Conservation (phyloP, 2,888 invertebrate genomes). For the Hemicrepidius hirtus region DNA sequence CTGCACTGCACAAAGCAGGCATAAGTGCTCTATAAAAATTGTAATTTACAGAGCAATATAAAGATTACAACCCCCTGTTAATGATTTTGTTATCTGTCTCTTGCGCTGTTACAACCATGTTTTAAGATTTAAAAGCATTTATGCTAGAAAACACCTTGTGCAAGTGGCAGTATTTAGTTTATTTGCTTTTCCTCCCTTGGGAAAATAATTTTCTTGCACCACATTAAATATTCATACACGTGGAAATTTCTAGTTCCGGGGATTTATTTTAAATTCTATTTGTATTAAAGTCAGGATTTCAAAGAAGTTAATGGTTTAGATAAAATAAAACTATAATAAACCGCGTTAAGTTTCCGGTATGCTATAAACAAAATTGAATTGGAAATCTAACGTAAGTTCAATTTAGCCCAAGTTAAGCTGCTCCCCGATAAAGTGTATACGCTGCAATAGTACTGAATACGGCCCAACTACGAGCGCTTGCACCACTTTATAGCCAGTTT, state of each 20-base stretch:
- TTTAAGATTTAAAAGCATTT: constrained; percentile 11
- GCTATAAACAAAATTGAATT: constrained; percentile 52
- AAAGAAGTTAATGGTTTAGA: constrained; percentile 14
- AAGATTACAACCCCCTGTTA: constrained; percentile 56
- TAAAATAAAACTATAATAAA: constrained; percentile 43
- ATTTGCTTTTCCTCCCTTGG: neutral
- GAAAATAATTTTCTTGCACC: too few relatives aligned
- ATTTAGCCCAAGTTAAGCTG: constrained; percentile 49
- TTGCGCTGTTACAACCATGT: constrained; percentile 23
- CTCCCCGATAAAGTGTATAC: constrained; percentile 50
- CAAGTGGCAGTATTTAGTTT: too few relatives aligned
- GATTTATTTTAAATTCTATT: too few relatives aligned
- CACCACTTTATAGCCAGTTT: constrained; percentile 67
- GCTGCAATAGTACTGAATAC: constrained; percentile 59
- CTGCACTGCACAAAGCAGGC: constrained; percentile 42
- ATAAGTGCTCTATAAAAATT: constrained; percentile 55
- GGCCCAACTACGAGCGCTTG: constrained; percentile 49
- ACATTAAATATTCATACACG: too few relatives aligned
- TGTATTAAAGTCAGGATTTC: neutral
- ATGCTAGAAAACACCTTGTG: too few relatives aligned
- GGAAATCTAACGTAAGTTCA: constrained; percentile 52
- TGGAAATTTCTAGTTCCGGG: too few relatives aligned
- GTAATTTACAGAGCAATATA: constrained; percentile 57
- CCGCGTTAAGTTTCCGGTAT: constrained; percentile 35
- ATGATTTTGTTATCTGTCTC: constrained; percentile 51